Evolutionary conservation across 2,888 invertebrate species (phyloP).

Genomic region (Apotomis turbidana): DNA sequence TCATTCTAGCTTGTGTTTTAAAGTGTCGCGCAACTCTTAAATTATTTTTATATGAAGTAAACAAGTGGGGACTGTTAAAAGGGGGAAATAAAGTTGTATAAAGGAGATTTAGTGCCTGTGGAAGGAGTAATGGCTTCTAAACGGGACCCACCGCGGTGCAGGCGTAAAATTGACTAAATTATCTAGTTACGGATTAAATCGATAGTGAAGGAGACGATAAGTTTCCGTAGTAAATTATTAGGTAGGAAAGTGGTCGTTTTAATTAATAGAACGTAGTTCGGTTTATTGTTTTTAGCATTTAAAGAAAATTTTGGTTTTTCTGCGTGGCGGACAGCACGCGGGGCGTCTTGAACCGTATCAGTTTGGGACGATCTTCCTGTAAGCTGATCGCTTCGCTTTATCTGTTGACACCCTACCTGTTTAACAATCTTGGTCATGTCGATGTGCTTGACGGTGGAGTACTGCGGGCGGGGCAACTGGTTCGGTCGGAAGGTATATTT

Average conservation of each 20-base stretch:
- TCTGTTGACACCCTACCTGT: slow-evolving; percentile 65
- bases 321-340: too few relatives aligned
- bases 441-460: slow-evolving; percentile 80
- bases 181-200: neutral
- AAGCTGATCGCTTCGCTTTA: too few relatives aligned
- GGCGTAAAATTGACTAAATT: neutral
- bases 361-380: slow-evolving; percentile 45
- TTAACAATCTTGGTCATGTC: slow-evolving; percentile 89
- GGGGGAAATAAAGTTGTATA: slow-evolving; percentile 28
- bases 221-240: too few relatives aligned
- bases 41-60: slow-evolving; percentile 38
- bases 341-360: too few relatives aligned
- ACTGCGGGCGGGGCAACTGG: slow-evolving; percentile 90
- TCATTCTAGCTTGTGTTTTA: slow-evolving; percentile 44
- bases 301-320: too few relatives aligned
- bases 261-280: too few relatives aligned
- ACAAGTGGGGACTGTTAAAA: slow-evolving; percentile 30
- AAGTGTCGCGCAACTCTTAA: slow-evolving; percentile 36
- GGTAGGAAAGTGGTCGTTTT: too few relatives aligned
- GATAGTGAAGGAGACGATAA: too few relatives aligned
- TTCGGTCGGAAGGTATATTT: slow-evolving; percentile 86
- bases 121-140: slow-evolving; percentile 23
- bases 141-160: slow-evolving; percentile 23
- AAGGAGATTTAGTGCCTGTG: slow-evolving; percentile 20
- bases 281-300: too few relatives aligned